These are phyloP conservation scores for Rhineura floridana DNA, from an alignment of 2,113 vertebrate genomes.

Conservation along the genomic window DNA sequence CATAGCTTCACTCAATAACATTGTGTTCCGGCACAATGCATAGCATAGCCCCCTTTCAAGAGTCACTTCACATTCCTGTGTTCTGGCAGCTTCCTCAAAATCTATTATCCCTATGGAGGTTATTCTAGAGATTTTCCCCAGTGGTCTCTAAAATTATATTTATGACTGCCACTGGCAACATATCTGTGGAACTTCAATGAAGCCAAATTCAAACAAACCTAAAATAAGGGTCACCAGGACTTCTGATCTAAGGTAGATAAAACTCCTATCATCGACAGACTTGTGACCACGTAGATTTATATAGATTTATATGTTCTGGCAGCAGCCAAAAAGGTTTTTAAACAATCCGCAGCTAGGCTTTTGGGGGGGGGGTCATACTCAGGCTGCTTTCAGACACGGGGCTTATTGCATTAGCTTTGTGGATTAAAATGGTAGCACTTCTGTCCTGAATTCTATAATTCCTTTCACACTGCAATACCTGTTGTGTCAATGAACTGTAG, in stretches of 20 bases:
- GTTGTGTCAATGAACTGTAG: too few relatives aligned
- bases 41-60: neutral
- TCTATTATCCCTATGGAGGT: neutral
- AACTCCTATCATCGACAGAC: neutral
- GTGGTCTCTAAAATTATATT: neutral
- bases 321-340: neutral
- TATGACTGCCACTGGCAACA: neutral
- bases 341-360: neutral
- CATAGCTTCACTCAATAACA: neutral
- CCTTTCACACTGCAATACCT: too few relatives aligned
- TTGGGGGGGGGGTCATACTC: too few relatives aligned
- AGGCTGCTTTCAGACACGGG: too few relatives aligned
- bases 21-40: neutral
- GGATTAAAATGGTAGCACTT: too few relatives aligned
- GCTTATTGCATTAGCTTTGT: too few relatives aligned
- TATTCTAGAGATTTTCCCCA: neutral
- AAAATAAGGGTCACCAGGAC: neutral
- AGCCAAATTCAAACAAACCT: neutral
- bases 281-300: neutral
- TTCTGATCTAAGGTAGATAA: neutral
- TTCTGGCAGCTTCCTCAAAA: neutral
- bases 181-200: neutral
- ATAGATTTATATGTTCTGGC: too few relatives aligned
- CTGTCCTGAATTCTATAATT: too few relatives aligned
- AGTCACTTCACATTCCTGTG: neutral